Evolutionary conservation across 2,888 invertebrate genomes (phyloP).

Genomic region (Gonocerus acuteangulatus): DNA sequence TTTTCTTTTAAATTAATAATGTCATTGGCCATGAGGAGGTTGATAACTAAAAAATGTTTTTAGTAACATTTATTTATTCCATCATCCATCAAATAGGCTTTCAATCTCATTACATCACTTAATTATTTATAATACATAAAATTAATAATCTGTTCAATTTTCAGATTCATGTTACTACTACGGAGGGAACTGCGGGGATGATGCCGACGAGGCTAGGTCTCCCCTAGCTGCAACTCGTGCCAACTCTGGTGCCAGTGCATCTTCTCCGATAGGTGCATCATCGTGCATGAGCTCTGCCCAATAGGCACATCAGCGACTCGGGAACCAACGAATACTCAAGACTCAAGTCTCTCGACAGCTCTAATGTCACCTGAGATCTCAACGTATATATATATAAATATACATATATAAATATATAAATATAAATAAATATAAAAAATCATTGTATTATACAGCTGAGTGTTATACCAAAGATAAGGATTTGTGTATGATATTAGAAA

Average conservation of each 20-base stretch:
- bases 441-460: slow-evolving; percentile 35
- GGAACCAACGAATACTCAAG: slow-evolving; percentile 30
- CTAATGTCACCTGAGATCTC: slow-evolving; percentile 14
- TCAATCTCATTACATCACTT: too few species aligned
- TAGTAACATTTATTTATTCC: too few species aligned
- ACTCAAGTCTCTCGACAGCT: slow-evolving; percentile 18
- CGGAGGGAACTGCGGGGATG: slow-evolving; percentile 36
- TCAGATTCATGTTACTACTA: slow-evolving; percentile 60
- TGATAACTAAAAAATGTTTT: too few species aligned
- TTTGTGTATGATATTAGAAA: slow-evolving; percentile 32
- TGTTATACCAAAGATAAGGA: slow-evolving; percentile 36
- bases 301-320: slow-evolving; percentile 31
- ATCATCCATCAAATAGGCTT: too few species aligned
- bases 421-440: slow-evolving; percentile 1
- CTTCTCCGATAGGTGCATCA: slow-evolving; percentile 63
- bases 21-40: too few species aligned
- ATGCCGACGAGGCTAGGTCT: slow-evolving; percentile 55
- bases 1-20: too few species aligned
- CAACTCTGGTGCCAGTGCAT: slow-evolving; percentile 61
- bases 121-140: too few species aligned
- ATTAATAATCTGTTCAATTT: slow-evolving; percentile 31
- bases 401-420: background rate
- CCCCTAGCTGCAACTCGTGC: slow-evolving; percentile 63
- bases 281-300: slow-evolving; percentile 54
- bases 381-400: slow-evolving; percentile 5